phyloP scores from a whole-genome alignment of 2,113 vertebrate species.

The Pitta sordida region DNA sequence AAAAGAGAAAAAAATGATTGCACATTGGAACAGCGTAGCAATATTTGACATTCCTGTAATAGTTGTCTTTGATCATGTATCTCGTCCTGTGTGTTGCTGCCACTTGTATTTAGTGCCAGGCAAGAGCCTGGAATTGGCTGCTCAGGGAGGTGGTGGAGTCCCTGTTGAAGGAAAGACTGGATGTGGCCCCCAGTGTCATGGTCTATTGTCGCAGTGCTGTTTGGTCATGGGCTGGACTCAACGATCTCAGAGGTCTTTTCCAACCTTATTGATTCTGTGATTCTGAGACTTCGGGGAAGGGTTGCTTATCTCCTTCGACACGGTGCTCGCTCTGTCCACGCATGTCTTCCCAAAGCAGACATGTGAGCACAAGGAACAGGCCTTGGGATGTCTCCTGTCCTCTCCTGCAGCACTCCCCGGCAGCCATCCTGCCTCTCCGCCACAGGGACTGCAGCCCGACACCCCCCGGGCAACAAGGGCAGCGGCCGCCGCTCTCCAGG shows the following conservation, averaged over 20 bases:
- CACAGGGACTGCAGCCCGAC: rapidly evolving
- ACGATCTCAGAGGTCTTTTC: neutral
- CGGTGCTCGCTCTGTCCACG: rapidly evolving
- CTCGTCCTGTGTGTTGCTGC: rapidly evolving
- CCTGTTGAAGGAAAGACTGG: neutral
- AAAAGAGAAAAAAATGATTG: rapidly evolving
- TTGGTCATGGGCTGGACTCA: neutral
- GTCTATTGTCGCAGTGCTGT: neutral
- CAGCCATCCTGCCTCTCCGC: neutral
- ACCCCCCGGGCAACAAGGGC: rapidly evolving
- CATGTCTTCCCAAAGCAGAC: rapidly evolving
- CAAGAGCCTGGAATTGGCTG: neutral
- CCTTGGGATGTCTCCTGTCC: rapidly evolving
- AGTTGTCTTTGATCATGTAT: rapidly evolving
- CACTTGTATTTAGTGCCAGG: rapidly evolving
- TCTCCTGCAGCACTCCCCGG: neutral
- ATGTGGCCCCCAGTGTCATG: neutral
- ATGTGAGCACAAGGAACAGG: rapidly evolving
- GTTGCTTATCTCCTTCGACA: rapidly evolving
- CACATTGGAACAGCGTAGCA: rapidly evolving
- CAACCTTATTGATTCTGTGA: rapidly evolving
- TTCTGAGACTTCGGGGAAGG: too few relatives aligned
- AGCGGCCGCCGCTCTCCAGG: rapidly evolving
- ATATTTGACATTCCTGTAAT: neutral
- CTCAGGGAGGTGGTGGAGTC: neutral